Evolutionary conservation across 1,140 invertebrate genomes (phyloP).

Genomic region (Drosophila azteca): DNA sequence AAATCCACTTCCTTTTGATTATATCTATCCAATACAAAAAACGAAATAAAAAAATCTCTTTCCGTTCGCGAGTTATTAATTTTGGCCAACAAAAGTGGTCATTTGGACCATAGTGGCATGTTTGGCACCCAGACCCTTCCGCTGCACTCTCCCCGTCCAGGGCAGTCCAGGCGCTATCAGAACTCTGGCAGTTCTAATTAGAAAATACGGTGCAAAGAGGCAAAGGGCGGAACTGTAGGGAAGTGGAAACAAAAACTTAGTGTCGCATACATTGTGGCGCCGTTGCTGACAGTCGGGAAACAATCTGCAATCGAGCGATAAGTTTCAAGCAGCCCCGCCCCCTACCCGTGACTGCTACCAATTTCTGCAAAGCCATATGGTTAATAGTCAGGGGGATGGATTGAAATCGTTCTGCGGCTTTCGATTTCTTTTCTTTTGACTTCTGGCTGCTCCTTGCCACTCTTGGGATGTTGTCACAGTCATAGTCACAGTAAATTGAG

Average conservation of each 20-base stretch:
- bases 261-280: slow-evolving; percentile 44
- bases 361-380: slow-evolving; percentile 42
- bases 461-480: too few species aligned
- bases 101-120: too few species aligned
- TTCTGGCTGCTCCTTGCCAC: too few species aligned
- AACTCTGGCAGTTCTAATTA: slow-evolving; percentile 55
- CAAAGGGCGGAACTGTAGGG: slow-evolving; percentile 27
- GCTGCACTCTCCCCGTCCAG: background rate
- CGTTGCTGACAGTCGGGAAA: slow-evolving; percentile 22
- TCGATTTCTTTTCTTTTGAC: background rate
- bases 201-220: slow-evolving; percentile 62
- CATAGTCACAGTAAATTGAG: too few species aligned
- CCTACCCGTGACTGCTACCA: slow-evolving; percentile 10
- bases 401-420: slow-evolving; percentile 13
- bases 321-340: slow-evolving; percentile 24
- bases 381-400: slow-evolving; percentile 16
- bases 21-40: too few species aligned
- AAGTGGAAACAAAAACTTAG: slow-evolving; percentile 32
- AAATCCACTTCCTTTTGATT: too few species aligned
- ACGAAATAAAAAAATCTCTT: too few species aligned
- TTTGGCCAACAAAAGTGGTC: too few species aligned
- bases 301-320: slow-evolving; percentile 50
- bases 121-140: slow-evolving; percentile 42
- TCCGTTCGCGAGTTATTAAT: too few species aligned
- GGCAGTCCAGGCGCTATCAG: background rate